Conservation (phyloP, 1,140 invertebrate species). For the Drosophila carrolli region DNA sequence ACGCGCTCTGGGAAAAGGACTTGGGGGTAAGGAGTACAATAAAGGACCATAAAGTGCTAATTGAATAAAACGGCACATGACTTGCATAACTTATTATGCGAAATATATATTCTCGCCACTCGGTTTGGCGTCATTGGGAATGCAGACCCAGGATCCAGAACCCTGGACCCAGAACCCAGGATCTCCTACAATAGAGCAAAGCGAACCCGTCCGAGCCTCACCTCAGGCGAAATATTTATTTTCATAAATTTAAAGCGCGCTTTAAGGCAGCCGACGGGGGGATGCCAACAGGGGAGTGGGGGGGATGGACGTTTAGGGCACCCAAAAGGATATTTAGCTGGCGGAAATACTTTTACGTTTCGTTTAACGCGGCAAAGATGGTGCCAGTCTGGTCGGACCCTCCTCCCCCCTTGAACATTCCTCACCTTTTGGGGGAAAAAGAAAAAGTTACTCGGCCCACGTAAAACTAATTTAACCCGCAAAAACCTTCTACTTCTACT, state of each 20-base stretch:
- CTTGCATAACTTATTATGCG: slow-evolving; percentile 80
- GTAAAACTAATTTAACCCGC: slow-evolving; percentile 82
- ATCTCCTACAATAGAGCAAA: slow-evolving; percentile 29
- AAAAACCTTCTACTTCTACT: slow-evolving; percentile 23
- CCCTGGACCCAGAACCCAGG: slow-evolving; percentile 5
- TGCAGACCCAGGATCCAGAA: slow-evolving; percentile 37
- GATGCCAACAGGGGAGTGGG: not conserved
- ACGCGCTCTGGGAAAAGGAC: slow-evolving; percentile 48
- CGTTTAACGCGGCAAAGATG: slow-evolving; percentile 81
- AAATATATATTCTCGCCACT: slow-evolving; percentile 31
- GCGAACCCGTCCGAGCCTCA: slow-evolving; percentile 50
- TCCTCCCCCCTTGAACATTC: not conserved
- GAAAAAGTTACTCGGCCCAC: slow-evolving; percentile 69
- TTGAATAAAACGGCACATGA: slow-evolving; percentile 82
- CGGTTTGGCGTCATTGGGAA: slow-evolving; percentile 46
- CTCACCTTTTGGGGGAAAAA: slow-evolving; percentile 10
- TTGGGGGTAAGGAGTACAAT: slow-evolving; percentile 47
- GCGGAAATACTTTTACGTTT: slow-evolving; percentile 82
- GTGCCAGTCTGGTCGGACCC: slow-evolving; percentile 24
- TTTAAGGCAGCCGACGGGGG: slow-evolving; percentile 48
- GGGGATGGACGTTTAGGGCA: slow-evolving; percentile 60
- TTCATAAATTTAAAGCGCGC: slow-evolving; percentile 79
- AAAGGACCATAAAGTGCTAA: slow-evolving; percentile 83
- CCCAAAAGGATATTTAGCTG: slow-evolving; percentile 82
- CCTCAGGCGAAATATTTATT: slow-evolving; percentile 73